Percentiles rank a stretch among this genome's conserved stretches.
Conservation (phyloP, 35 echinoderm and acorn worm genomes). For the Chiridota heheva region DNA sequence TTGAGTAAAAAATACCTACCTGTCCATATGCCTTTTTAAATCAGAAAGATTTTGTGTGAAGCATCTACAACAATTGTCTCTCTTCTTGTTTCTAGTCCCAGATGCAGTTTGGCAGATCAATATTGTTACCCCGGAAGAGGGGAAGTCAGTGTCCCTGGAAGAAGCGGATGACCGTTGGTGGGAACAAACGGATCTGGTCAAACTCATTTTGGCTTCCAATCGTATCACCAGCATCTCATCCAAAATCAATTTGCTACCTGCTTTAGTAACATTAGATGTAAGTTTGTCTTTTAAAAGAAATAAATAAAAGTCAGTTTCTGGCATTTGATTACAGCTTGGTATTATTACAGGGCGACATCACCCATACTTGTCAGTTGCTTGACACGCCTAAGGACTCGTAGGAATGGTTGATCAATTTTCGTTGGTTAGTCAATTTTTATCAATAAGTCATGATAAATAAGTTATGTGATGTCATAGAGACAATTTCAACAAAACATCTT, state of each 20-base stretch:
- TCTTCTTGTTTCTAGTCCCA: conserved; percentile 54
- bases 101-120: conserved; percentile 93
- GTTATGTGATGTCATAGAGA: too few relatives aligned
- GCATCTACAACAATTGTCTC: not conserved
- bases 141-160: conserved; percentile 74
- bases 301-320: not conserved
- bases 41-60: not conserved
- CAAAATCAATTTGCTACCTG: conserved; percentile 69
- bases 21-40: not conserved
- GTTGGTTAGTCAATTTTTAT: too few relatives aligned
- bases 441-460: too few relatives aligned
- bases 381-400: too few relatives aligned
- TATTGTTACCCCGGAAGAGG: conserved; percentile 78
- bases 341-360: not conserved
- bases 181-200: conserved; percentile 88
- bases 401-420: too few relatives aligned
- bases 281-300: conserved; percentile 30
- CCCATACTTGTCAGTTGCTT: not conserved
- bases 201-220: conserved; percentile 93
- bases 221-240: conserved; percentile 69
- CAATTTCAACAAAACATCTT: too few relatives aligned
- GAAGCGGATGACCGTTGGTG: conserved; percentile 80
- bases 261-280: conserved; percentile 84
- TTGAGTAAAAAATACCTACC: too few relatives aligned
- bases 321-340: not conserved